Evolutionary conservation across 2,113 vertebrate genomes (phyloP), one percentile per base, ranked within the genome.

Genomic region (Hemiprocne comata): DNA sequence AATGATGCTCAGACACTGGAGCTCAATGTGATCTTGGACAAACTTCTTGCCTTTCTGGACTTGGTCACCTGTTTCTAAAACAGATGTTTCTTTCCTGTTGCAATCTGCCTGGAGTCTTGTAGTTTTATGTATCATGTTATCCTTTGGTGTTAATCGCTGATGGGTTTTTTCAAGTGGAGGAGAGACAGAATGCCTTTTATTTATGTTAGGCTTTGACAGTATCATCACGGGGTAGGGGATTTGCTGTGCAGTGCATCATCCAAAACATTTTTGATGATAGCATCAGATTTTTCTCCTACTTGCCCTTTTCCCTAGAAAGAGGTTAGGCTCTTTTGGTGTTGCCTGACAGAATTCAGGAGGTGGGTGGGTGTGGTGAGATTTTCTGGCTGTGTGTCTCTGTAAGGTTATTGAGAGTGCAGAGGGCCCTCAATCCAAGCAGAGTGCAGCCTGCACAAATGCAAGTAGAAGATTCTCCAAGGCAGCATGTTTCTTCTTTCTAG

Each of bases 321-420:
- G 15, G 53, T 90, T 92, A 74, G 80, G 66, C 34, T 92, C 16
- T 81, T 81, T 0, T 57, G 73, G 75, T 90, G 72, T 89, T 89
- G 82, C 51, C 88, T 96, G 88, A 90, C 53, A 53, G 82, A 92
- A 87, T 62, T 89, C 84, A 92, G 90, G 61, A 87, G 76, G 80
- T 69, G 79, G 15, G 13, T 87, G 66, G 11, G 40, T 89, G 80
- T 3, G 9, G 26, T 89, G 66, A 76, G 54, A 60, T 85, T 75
- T 96, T 93, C 90, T 94, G 90, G 70, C 82, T 90, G 34, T 28
- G 31, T n/a, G 38, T 88, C 64, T 77, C 69, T 33, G 15, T 58
- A 73, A 66, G 89, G 79, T 94, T 90, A 94, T 48, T 0, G 16
- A 67, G 50, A 82, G 72, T 90, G 79, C 88, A 93, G 66, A 78